Percentiles rank a stretch among this genome's conserved stretches.
Evolutionary conservation across 2,797 vertebrate species (phyloP).

Genomic region (Selene dorsalis): DNA sequence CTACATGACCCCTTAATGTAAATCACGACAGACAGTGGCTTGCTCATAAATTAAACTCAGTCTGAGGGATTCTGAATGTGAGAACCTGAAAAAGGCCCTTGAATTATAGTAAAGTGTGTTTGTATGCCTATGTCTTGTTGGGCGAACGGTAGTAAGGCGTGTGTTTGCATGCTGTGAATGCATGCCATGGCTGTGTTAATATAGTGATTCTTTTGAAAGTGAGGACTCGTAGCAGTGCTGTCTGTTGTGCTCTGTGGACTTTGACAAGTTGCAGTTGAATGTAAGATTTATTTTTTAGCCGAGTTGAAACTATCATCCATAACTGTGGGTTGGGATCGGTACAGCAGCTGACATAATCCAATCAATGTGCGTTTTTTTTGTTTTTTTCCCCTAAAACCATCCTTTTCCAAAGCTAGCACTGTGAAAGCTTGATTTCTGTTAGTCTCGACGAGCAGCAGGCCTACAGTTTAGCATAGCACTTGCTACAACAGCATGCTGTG

Average conservation of each 20-base stretch:
- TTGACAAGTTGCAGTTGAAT: constrained; percentile 16
- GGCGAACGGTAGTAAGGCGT: constrained; percentile 37
- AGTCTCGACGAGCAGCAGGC: constrained; percentile 57
- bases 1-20: neutral
- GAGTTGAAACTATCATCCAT: constrained; percentile 14
- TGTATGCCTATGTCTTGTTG: constrained; percentile 37
- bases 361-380: neutral
- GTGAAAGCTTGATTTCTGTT: constrained; percentile 73
- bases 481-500: constrained; percentile 30
- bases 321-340: constrained; percentile 10
- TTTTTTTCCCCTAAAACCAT: constrained; percentile 38
- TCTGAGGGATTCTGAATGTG: constrained; percentile 30
- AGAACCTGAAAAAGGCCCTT: constrained; percentile 44
- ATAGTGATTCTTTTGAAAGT: constrained; percentile 29
- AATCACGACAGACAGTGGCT: neutral
- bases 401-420: constrained; percentile 76
- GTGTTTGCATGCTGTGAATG: constrained; percentile 59
- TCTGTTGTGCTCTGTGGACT: constrained; percentile 8
- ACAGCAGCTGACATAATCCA: constrained; percentile 23
- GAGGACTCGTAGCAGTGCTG: constrained; percentile 18
- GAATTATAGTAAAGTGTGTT: constrained; percentile 35
- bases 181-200: constrained; percentile 53
- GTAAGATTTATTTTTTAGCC: constrained; percentile 5
- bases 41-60: neutral
- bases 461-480: constrained; percentile 64